A percentile compares a stretch with the other conserved stretches of the same genome.
Conservation (phyloP, 2,888 invertebrate species). For the Pogonocherus hispidulus region DNA sequence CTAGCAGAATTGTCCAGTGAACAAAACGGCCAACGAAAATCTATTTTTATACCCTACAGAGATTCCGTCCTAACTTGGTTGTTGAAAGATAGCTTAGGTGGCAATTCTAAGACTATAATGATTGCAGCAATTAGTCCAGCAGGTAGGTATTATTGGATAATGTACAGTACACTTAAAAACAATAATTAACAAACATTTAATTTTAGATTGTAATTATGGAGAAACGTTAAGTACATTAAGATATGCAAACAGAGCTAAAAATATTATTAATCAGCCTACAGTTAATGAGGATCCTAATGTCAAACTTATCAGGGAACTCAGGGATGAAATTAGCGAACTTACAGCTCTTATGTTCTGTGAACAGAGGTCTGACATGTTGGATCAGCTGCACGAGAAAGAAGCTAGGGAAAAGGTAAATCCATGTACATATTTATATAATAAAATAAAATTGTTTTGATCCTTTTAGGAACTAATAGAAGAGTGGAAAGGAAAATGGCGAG, state of each 20-base stretch:
- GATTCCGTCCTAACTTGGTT: constrained; percentile 92
- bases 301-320: constrained; percentile 85
- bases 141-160: constrained; percentile 52
- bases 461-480: constrained; percentile 80
- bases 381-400: constrained; percentile 90
- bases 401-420: constrained; percentile 83
- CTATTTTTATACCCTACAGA: constrained; percentile 86
- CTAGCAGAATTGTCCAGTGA: constrained; percentile 78
- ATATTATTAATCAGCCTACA: constrained; percentile 91
- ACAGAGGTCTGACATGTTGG: constrained; percentile 75
- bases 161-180: background rate
- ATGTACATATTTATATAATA: background rate
- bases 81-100: constrained; percentile 89
- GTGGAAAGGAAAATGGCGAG: constrained; percentile 95
- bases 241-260: constrained; percentile 91
- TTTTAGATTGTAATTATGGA: constrained; percentile 84
- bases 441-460: background rate
- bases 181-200: background rate
- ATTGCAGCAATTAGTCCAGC: constrained; percentile 81
- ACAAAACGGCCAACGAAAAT: constrained; percentile 58
- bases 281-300: constrained; percentile 93
- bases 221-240: constrained; percentile 89
- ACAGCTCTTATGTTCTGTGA: constrained; percentile 81
- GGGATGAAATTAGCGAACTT: constrained; percentile 88
- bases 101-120: constrained; percentile 94